Evolutionary conservation across 1,140 invertebrate species (phyloP), one percentile per base, ranked within the genome.

Genomic region (Pseudachorutes palmiensis): DNA sequence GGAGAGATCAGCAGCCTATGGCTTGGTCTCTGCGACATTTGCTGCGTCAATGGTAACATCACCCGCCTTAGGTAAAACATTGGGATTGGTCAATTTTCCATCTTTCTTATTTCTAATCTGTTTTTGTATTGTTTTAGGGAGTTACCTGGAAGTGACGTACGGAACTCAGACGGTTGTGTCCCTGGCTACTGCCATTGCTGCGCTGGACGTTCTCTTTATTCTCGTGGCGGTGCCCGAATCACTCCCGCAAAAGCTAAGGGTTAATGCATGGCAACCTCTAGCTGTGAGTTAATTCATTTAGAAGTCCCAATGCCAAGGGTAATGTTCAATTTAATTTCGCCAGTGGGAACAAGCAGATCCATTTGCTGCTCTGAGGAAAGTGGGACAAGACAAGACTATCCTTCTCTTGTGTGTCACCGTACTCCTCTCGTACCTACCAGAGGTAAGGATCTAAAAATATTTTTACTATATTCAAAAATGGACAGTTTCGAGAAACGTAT

Each of bases 191-290:
- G 79, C 70, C 59, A 71, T 70, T 49, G 69, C 69, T 24, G 65
- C 64, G 59, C 82, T 99, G 68, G 97, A 99, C 82, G 89, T 99
- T 28, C 89, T 99, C 79, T 99, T 99, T 80, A 98, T 99, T 75
- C 83, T 98, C 74, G 92, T 98, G 28, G 92, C 92, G 67, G 95
- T 99, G 68, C 97, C 97, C 24, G 97, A 99, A 82, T 97, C 94
- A 74, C 81, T 99, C 59, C 94, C 96, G 48, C 94, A 98, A 78
- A 95, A 95, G 81, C 86, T 92, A 65, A 80, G 90, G 62, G 87
- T 88, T 31, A 86, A 86, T 30, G 83, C 84, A 59, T 87, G 87
- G 84, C 88, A 88, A 30, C 88, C 90, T 41, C 90, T 94, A 71
- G 90, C 90, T 74, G 92, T 90, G 91, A 68, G 70, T 36, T 55